Conservation (phyloP, 2,797 vertebrate genomes). For the Chelonia mydas region DNA sequence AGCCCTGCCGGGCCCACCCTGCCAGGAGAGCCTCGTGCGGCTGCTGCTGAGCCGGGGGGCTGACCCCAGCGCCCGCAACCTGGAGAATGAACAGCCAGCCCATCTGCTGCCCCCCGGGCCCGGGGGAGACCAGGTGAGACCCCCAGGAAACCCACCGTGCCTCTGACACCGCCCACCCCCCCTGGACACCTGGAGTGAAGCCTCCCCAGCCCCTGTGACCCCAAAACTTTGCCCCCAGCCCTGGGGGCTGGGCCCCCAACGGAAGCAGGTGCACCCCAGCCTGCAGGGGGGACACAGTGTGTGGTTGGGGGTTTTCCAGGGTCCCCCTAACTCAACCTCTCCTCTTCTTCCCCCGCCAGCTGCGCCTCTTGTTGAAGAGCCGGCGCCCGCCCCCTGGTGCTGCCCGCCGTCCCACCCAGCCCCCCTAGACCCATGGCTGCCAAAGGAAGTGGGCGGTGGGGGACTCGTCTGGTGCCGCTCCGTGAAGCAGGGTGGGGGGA, state of each 20-base stretch:
- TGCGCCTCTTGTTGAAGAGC: constrained; percentile 75
- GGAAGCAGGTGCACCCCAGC: background rate
- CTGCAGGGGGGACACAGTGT: too few species aligned
- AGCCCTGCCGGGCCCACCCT: constrained; percentile 85
- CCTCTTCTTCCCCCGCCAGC: constrained; percentile 27
- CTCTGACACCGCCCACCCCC: background rate
- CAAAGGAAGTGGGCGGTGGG: background rate
- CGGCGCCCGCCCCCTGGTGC: constrained; percentile 36
- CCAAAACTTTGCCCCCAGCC: background rate
- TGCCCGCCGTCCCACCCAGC: background rate
- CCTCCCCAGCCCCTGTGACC: background rate
- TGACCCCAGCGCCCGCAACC: constrained; percentile 90
- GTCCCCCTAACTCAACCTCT: too few species aligned
- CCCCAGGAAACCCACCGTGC: background rate
- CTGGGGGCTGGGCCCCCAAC: background rate
- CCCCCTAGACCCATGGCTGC: background rate
- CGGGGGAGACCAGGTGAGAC: constrained; percentile 86
- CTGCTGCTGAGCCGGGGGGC: constrained; percentile 87
- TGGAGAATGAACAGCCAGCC: constrained; percentile 92
- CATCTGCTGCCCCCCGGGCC: constrained; percentile 88
- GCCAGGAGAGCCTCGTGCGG: constrained; percentile 87
- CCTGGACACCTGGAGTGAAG: background rate
- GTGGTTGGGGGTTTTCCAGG: background rate
- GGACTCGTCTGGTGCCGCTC: constrained; percentile 3
- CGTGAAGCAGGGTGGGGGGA: background rate